These are phyloP conservation scores for Hyles vespertilio DNA, from an alignment of 1,140 invertebrate genomes.

Conservation along the genomic window DNA sequence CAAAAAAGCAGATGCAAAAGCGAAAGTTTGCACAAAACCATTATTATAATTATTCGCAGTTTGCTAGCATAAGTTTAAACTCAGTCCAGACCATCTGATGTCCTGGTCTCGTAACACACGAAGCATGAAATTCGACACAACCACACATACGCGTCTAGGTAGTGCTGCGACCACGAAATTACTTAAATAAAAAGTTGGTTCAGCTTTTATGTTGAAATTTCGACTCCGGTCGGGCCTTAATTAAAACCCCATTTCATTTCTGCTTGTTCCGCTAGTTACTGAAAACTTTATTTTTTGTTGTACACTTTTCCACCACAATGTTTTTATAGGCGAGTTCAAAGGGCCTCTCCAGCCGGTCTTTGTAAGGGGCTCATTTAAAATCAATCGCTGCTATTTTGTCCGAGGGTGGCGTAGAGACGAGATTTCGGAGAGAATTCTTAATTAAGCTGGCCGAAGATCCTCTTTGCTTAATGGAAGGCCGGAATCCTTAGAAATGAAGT, in stretches of 20 bases:
- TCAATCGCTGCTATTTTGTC: conserved; percentile 63
- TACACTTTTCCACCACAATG: conserved; percentile 34
- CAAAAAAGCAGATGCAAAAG: too few species aligned
- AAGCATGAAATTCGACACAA: too few species aligned
- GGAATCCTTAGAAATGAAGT: conserved; percentile 48
- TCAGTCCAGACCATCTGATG: too few species aligned
- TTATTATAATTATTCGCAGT: too few species aligned
- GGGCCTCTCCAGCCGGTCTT: conserved; percentile 37
- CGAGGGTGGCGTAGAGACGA: conserved; percentile 45
- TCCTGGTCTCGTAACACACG: too few species aligned
- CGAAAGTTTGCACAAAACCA: too few species aligned
- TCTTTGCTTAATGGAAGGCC: conserved; percentile 65
- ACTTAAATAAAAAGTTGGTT: too few species aligned
- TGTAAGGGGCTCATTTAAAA: conserved; percentile 65
- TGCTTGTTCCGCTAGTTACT: conserved; percentile 14
- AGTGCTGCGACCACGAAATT: too few species aligned
- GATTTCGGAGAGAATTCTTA: conserved; percentile 70
- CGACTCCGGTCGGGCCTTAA: conserved; percentile 3
- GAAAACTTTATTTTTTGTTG: conserved; percentile 16
- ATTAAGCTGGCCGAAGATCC: conserved; percentile 63
- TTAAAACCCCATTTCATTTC: conserved; percentile 19
- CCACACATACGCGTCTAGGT: too few species aligned
- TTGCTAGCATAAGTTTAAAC: too few species aligned
- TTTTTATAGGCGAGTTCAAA: conserved; percentile 46
- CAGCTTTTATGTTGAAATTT: neutral